These are phyloP conservation scores for Jaculus jaculus DNA, from an alignment of 2,113 vertebrate genomes.

Conservation along the genomic window DNA sequence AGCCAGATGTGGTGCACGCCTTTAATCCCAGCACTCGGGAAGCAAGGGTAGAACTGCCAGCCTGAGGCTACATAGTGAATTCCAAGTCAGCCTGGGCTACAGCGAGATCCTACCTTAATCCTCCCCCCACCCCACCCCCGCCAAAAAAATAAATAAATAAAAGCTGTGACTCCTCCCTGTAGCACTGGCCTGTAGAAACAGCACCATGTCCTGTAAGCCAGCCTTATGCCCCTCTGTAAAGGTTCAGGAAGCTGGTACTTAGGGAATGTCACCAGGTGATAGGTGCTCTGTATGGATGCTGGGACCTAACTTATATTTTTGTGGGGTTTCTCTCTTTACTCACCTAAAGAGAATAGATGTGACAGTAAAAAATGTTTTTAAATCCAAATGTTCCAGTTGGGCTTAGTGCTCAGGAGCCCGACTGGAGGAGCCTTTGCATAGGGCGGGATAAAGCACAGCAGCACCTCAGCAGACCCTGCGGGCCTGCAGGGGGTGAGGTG, in stretches of 20 bases:
- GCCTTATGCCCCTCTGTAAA: constrained; percentile 77
- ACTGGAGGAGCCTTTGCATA: not conserved
- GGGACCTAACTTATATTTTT: constrained; percentile 67
- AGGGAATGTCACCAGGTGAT: constrained; percentile 85
- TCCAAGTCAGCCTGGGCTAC: too few relatives aligned
- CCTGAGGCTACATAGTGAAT: too few relatives aligned
- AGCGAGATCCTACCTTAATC: too few relatives aligned
- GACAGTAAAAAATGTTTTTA: constrained; percentile 73
- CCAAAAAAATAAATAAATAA: not conserved
- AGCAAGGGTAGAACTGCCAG: too few relatives aligned
- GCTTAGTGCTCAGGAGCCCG: not conserved
- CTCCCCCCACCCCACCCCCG: too few relatives aligned
- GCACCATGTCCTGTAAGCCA: not conserved
- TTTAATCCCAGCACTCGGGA: too few relatives aligned
- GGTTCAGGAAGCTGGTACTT: constrained; percentile 59
- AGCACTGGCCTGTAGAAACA: not conserved
- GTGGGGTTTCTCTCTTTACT: constrained; percentile 60
- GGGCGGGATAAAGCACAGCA: not conserved
- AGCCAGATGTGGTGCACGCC: too few relatives aligned
- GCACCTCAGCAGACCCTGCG: not conserved
- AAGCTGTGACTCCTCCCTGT: not conserved
- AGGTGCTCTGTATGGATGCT: constrained; percentile 66
- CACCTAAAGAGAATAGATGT: constrained; percentile 83
- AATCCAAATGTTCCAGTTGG: constrained; percentile 68
- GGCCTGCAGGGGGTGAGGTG: not conserved